Evolutionary conservation across 2,113 vertebrate species (phyloP).

Genomic region (Crotalus tigris): DNA sequence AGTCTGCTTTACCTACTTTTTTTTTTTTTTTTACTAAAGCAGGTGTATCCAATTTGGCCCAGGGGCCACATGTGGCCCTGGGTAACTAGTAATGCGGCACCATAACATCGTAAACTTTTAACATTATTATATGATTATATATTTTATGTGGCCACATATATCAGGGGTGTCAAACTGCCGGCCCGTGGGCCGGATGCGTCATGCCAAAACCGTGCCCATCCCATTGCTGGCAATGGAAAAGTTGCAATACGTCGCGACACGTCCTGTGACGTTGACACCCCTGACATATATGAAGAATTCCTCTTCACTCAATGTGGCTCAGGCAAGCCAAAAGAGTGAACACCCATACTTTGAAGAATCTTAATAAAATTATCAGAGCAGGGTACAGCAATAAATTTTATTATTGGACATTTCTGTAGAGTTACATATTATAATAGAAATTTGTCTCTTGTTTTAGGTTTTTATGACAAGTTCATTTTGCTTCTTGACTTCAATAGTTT

Average conservation of each 20-base stretch:
- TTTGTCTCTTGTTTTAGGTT: constrained; percentile 78
- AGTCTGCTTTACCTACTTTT: not conserved
- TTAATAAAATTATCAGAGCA: not conserved
- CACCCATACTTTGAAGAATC: not conserved
- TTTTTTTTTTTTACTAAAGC: constrained; percentile 37
- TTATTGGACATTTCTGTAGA: not conserved
- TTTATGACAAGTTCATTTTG: constrained; percentile 98
- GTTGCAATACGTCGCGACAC: no score
- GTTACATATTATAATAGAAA: not conserved
- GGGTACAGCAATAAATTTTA: not conserved
- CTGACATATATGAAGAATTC: not conserved
- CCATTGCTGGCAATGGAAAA: no score
- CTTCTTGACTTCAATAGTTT: constrained; percentile 99
- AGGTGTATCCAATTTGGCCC: not conserved
- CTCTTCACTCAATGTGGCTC: not conserved
- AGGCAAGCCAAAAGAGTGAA: not conserved
- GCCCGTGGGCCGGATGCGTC: no score
- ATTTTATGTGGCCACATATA: not conserved
- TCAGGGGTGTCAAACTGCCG: no score
- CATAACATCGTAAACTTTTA: no score
- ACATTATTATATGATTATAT: no score
- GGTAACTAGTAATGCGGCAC: not conserved
- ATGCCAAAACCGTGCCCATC: no score
- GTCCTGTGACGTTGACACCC: no score
- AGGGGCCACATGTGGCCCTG: not conserved